phyloP scores from a whole-genome alignment of 2,797 vertebrate species.

The Mionectes olivaceus region DNA sequence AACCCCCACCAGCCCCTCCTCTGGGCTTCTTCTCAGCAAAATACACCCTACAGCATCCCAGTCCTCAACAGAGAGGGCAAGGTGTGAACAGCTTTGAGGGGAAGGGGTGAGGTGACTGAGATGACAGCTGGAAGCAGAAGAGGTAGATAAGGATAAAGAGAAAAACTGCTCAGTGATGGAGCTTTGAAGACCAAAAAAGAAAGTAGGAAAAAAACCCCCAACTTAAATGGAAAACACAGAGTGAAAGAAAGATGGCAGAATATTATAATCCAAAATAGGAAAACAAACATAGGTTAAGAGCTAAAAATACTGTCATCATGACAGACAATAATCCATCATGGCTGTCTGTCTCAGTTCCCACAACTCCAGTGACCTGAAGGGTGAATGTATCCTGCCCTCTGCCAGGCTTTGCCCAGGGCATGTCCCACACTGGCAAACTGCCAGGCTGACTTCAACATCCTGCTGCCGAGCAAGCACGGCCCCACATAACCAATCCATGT shows the following conservation, averaged over 20 bases:
- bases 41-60: background rate
- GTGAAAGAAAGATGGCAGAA: background rate
- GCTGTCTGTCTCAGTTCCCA: background rate
- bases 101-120: background rate
- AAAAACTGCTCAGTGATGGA: background rate
- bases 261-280: background rate
- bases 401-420: background rate
- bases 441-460: background rate
- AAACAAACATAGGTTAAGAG: background rate
- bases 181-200: background rate
- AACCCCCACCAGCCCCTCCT: background rate
- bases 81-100: background rate
- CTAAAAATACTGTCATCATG: background rate
- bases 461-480: background rate
- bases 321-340: rapidly evolving
- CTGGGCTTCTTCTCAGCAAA: background rate
- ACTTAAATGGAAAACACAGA: background rate
- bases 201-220: rapidly evolving
- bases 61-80: background rate
- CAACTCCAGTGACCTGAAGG: background rate
- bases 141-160: background rate
- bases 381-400: background rate
- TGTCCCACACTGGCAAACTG: background rate
- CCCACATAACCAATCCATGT: rapidly evolving
- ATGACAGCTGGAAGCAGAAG: background rate